Percentiles rank a stretch among this genome's conserved stretches.
These are phyloP conservation scores for Pygathrix nemaeus DNA, from an alignment of 2,113 vertebrate genomes.

Conservation along the genomic window DNA sequence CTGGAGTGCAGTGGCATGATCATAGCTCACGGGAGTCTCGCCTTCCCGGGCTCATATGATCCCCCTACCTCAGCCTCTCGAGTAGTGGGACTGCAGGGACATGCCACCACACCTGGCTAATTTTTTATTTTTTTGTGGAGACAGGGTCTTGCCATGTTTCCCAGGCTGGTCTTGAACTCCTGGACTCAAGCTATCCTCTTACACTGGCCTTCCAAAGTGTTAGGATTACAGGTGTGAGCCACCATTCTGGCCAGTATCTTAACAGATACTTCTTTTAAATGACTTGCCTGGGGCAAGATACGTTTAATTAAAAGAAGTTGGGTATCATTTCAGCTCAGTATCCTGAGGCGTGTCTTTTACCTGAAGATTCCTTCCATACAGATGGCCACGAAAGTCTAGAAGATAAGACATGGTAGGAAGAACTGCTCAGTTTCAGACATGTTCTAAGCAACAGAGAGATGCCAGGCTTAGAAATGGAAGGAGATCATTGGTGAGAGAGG, in stretches of 20 bases:
- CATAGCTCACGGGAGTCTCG: background rate
- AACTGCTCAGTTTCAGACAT: background rate
- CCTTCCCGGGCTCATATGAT: background rate
- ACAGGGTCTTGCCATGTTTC: background rate
- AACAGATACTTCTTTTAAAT: background rate
- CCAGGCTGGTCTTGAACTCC: background rate
- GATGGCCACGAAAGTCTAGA: background rate
- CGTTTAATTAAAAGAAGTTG: background rate
- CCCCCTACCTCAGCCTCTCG: background rate
- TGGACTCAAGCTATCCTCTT: background rate
- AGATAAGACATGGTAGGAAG: background rate
- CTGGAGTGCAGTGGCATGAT: background rate
- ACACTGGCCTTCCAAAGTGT: background rate
- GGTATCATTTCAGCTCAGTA: background rate
- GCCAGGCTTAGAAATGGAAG: background rate
- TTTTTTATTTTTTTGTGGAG: background rate
- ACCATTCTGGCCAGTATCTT: background rate
- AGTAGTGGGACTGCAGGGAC: background rate
- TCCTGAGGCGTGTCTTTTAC: background rate
- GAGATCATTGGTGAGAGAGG: background rate
- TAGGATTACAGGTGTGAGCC: background rate
- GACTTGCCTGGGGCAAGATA: background rate
- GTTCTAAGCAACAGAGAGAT: background rate
- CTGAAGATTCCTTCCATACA: background rate
- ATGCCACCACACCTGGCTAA: background rate